Conservation (phyloP, 2,113 vertebrate genomes). For the Zeus faber region DNA sequence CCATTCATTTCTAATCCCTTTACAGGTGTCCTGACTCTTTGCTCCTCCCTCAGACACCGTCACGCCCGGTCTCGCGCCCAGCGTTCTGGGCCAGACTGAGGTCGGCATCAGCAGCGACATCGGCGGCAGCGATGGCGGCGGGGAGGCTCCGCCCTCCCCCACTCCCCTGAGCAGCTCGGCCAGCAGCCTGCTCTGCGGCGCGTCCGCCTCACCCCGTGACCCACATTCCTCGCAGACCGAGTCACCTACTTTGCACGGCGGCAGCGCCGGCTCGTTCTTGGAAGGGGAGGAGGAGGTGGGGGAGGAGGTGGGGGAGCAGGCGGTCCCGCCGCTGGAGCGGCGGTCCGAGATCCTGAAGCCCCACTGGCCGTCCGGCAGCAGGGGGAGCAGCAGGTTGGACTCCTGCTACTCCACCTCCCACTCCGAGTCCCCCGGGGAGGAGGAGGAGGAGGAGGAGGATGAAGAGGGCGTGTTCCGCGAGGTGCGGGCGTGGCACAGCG, state of each 20-base stretch:
- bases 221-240: conserved; percentile 42
- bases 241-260: conserved; percentile 40
- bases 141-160: conserved; percentile 19
- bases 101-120: too few species aligned
- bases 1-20: conserved; percentile 10
- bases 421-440: conserved; percentile 72
- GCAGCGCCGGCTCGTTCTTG: conserved; percentile 44
- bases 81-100: conserved; percentile 48
- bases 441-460: conserved; percentile 64
- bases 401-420: conserved; percentile 78
- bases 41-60: conserved; percentile 65
- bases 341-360: conserved; percentile 39
- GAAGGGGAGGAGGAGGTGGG: conserved; percentile 29
- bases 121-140: too few species aligned
- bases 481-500: conserved; percentile 62
- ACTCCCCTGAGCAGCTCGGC: conserved; percentile 7
- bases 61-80: conserved; percentile 33
- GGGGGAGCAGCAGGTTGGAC: conserved; percentile 67
- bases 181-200: conserved; percentile 30
- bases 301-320: conserved; percentile 30
- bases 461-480: conserved; percentile 73
- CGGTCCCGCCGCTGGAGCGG: conserved; percentile 27
- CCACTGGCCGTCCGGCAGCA: conserved; percentile 28
- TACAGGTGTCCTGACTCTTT: conserved; percentile 65
- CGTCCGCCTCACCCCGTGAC: conserved; percentile 31